A percentile compares a stretch with the other conserved stretches of the same genome.
Evolutionary conservation across 2,113 vertebrate species (phyloP).

Genomic region (Corythaeola cristata): DNA sequence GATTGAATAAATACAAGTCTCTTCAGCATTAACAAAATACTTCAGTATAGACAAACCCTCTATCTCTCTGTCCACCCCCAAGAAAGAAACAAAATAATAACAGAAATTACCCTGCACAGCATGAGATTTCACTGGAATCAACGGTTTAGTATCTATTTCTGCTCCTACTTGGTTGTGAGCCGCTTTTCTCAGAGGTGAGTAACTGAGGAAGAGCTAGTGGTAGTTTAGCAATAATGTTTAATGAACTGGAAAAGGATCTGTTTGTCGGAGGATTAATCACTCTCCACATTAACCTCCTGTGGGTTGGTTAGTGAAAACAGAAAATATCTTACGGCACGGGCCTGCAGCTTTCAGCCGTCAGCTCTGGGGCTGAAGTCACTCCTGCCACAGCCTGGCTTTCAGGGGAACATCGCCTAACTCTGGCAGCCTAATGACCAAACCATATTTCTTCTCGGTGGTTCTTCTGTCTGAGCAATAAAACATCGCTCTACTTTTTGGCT

Average conservation of each 20-base stretch:
- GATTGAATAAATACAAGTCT: neutral
- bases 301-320: neutral
- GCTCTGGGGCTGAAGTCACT: neutral
- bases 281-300: neutral
- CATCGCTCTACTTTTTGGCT: neutral
- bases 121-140: neutral
- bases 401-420: neutral
- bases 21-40: neutral
- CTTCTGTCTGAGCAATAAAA: neutral
- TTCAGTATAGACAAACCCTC: neutral
- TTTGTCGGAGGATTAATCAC: neutral
- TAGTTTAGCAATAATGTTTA: slow-evolving; percentile 17
- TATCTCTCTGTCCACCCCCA: neutral
- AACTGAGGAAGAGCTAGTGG: neutral
- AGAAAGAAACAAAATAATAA: neutral
- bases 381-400: neutral
- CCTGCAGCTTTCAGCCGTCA: neutral
- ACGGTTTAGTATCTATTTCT: neutral
- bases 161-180: neutral
- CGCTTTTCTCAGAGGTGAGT: neutral
- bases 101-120: neutral
- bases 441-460: neutral
- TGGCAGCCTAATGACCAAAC: neutral
- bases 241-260: neutral
- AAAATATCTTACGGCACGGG: neutral